These are phyloP conservation scores for Steinernema khuongi DNA, from an alignment of 1,140 invertebrate species.

Conservation along the genomic window DNA sequence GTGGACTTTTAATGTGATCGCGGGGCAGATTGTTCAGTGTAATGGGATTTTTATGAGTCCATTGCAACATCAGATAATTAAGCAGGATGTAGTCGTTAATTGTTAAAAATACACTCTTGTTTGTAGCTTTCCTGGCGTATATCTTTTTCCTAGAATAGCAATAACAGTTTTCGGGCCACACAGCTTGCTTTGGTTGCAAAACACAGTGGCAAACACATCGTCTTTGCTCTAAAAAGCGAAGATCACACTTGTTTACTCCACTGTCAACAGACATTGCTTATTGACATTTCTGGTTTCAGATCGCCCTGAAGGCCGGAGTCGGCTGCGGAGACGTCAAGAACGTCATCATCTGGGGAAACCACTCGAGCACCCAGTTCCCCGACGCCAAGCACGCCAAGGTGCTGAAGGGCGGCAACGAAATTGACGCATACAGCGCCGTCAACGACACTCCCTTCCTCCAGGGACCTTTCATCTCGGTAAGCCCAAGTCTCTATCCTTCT, in stretches of 20 bases:
- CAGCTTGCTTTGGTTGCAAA: no score
- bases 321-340: slow-evolving; percentile 74
- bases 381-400: slow-evolving; percentile 77
- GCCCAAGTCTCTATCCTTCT: slow-evolving; percentile 8
- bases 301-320: slow-evolving; percentile 64
- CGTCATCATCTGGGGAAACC: slow-evolving; percentile 98
- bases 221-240: slow-evolving; percentile 5
- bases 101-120: neutral
- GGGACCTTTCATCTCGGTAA: slow-evolving; percentile 71
- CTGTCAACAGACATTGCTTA: neutral
- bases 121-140: no score
- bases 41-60: no score
- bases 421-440: slow-evolving; percentile 68
- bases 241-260: neutral
- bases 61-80: no score
- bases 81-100: no score
- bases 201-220: no score
- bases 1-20: no score
- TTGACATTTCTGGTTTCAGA: slow-evolving; percentile 44
- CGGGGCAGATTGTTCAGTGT: no score
- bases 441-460: slow-evolving; percentile 78
- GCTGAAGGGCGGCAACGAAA: slow-evolving; percentile 42
- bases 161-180: no score
- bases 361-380: slow-evolving; percentile 96
- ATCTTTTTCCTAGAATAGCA: no score